Base-by-base conservation (phyloP, 2,888 invertebrate species). In the Drosophila leonis region DNA sequence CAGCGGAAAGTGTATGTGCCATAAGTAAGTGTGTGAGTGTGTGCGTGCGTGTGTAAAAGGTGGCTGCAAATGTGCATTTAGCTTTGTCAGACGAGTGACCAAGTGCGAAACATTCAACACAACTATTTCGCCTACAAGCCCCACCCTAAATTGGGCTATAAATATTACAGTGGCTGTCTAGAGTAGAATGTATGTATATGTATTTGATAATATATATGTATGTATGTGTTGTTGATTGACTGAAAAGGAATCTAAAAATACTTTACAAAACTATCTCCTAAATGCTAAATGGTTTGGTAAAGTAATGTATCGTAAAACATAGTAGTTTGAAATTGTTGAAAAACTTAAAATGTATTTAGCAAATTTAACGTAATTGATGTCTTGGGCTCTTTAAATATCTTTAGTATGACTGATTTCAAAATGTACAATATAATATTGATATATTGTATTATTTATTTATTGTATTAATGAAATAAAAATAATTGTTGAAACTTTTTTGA, bases 161-260 rank as follows among this genome's bases (percentile, higher is more conserved):
- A 88, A 83, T 85, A 83, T 88, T 80, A 68, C 55, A 83, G 88
- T 59, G 68, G 52, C 72, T 75, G 80, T 72, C 86, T 76, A 70
- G 65, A 66, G 63, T 8, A 18, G 65, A 65, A 73, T 72, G 78
- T 73, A 78, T n/a, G n/a, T 78, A 69, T 69, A 81, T 55, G 31
- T 82, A 13, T n/a, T n/a, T n/a, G n/a, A n/a, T n/a, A n/a, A n/a
- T n/a, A n/a, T n/a, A n/a, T n/a, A n/a, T n/a, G n/a, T 35, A 9
- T 9, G 3, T 18, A 35, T n/a, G n/a, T n/a, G n/a, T 15, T 7
- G 37, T 35, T 55, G 71, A 61, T 51, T 60, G 42, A 51, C 46
- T 65, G 66, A 31, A 20, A 31, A 35, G 10, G 4, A 33, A 31
- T 54, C 3, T 27, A 24, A 13, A 41, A 46, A n/a, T 39, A 48